These are phyloP conservation scores for Clarias fuscus DNA, from an alignment of 2,797 vertebrate genomes.

Conservation along the genomic window DNA sequence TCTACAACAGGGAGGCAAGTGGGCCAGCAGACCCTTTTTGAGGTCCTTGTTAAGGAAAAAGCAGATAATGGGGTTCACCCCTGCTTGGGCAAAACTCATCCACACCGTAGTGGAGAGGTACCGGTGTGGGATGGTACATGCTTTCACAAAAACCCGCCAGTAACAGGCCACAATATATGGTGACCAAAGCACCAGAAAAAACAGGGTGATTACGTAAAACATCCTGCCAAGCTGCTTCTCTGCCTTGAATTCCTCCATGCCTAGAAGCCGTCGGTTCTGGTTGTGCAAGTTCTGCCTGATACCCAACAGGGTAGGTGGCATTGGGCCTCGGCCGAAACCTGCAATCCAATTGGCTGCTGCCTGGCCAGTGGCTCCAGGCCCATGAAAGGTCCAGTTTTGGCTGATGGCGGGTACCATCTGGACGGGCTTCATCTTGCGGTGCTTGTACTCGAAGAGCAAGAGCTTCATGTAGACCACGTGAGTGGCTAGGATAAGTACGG, in stretches of 20 bases:
- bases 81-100: conserved; percentile 91
- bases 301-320: conserved; percentile 88
- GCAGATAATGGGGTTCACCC: conserved; percentile 88
- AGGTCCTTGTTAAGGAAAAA: conserved; percentile 92
- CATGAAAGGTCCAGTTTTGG: conserved; percentile 92
- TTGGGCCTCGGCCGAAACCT: conserved; percentile 86
- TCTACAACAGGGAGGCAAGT: conserved; percentile 85
- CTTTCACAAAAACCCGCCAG: conserved; percentile 91
- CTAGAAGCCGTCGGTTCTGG: conserved; percentile 85
- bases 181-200: conserved; percentile 89
- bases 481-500: conserved; percentile 87
- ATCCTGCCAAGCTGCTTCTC: conserved; percentile 90
- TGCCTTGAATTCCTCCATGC: conserved; percentile 89
- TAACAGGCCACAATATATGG: conserved; percentile 92
- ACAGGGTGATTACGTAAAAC: conserved; percentile 89
- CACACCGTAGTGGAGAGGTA: conserved; percentile 90
- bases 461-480: conserved; percentile 91
- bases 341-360: conserved; percentile 92
- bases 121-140: conserved; percentile 84
- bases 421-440: conserved; percentile 91
- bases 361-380: conserved; percentile 88
- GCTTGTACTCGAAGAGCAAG: conserved; percentile 88
- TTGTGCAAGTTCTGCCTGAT: conserved; percentile 87
- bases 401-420: conserved; percentile 91
- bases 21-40: conserved; percentile 87